Evolutionary conservation across 1,140 invertebrate species (phyloP).

Genomic region (Cydia pomonella): DNA sequence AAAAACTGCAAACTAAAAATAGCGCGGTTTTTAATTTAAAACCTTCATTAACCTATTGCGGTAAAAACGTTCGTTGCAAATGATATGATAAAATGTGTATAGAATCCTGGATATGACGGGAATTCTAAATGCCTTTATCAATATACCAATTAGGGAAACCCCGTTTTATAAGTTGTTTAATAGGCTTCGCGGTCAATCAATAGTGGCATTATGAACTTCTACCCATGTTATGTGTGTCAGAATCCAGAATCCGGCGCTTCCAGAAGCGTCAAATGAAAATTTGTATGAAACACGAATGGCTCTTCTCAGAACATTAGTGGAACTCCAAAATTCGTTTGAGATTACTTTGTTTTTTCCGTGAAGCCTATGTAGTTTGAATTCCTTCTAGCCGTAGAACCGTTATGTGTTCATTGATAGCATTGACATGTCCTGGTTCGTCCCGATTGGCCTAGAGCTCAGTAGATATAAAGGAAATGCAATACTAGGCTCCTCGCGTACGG

Average conservation of each 20-base stretch:
- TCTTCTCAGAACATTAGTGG: not conserved
- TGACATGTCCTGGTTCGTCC: not conserved
- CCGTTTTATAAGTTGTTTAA: not conserved
- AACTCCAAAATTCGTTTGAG: not conserved
- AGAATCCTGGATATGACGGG: too few species aligned
- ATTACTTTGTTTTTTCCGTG: not conserved
- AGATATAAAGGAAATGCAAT: not conserved
- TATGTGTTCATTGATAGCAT: not conserved
- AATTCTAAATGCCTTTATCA: too few species aligned
- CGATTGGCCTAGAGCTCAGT: not conserved
- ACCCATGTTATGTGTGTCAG: not conserved
- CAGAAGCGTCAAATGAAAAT: not conserved
- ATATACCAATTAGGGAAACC: not conserved
- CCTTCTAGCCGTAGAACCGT: not conserved
- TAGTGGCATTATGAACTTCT: not conserved
- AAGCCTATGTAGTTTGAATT: not conserved
- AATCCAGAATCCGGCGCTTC: not conserved
- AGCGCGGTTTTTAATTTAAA: constrained; percentile 3
- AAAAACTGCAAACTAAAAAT: not conserved
- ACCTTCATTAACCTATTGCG: not conserved
- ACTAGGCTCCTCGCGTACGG: constrained; percentile 4
- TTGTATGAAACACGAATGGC: not conserved
- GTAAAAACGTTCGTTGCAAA: not conserved
- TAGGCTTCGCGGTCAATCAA: not conserved
- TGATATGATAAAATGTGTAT: too few species aligned